Base-by-base conservation (phyloP, 1,140 invertebrate species). In the Apocrypta bakeri region DNA sequence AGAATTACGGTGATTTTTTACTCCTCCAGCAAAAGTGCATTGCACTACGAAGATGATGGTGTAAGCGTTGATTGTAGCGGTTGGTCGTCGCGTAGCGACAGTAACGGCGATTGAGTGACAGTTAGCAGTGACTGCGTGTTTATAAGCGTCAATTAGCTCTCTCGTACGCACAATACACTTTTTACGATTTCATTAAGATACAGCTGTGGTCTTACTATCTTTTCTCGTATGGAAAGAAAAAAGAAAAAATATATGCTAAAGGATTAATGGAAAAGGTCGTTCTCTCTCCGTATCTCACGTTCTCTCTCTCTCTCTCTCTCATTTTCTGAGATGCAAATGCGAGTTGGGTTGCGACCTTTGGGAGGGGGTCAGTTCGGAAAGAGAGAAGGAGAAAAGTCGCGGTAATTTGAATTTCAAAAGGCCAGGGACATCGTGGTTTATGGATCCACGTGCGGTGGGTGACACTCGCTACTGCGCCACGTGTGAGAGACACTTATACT, bases 341-440 rank as follows among this genome's bases (percentile, higher is more conserved):
- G 31, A 21, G 63, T 17, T 6, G 48, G 12, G 31, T n/a, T 11
- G 21, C 68, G 33, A 79, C 66, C 78, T 72, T 56, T 72, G 61
- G 3, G 33, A n/a, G 64, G 68, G 31, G 78, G 78, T 71, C 78
- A 79, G 72, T 71, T 27, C 56, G 56, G 78, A 61, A 37, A 68
- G 48, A 21, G 4, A 66, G 64, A 68, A 12, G 6, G 2, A 17
- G 40, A 7, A 42, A 37, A 69, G 76, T 29, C 31, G 33, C 11
- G 27, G 11, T 14, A 27, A 79, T 79, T 79, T 79, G 78, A 79
- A 79, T 79, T 79, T 79, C 78, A 79, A 79, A 78, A 79, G 78
- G 21, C 78, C 40, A 72, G 33, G 76, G 76, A 31, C 64, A 69
- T 78, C 64, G n/a, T 29, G 61, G 33, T 6, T 27, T n/a, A 56